Percentiles rank a stretch among this genome's conserved stretches.
These are phyloP conservation scores for Octonoba sinensis DNA, from an alignment of 2,888 invertebrate species.

Conservation along the genomic window DNA sequence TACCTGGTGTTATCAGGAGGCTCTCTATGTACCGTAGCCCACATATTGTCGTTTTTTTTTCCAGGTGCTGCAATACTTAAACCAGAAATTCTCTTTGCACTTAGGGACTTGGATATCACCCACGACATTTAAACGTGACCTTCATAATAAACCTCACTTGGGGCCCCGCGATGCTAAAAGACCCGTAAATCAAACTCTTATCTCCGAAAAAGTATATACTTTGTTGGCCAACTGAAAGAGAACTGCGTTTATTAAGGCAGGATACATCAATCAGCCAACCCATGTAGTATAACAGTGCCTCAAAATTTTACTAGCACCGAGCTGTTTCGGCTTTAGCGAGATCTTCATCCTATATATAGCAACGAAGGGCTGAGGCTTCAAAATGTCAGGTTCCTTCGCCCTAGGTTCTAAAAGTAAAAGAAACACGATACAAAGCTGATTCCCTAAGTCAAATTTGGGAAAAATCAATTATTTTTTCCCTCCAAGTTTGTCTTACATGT, in stretches of 20 bases:
- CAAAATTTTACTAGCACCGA: conserved; percentile 46
- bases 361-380: conserved; percentile 15
- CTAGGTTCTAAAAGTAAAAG: conserved; percentile 41
- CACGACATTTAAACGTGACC: conserved; percentile 16
- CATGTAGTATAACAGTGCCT: conserved; percentile 33
- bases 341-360: conserved; percentile 46
- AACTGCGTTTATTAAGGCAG: conserved; percentile 12
- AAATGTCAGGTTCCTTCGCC: conserved; percentile 25
- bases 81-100: too few species aligned
- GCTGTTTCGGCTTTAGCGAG: background rate
- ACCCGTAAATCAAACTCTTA: conserved; percentile 55
- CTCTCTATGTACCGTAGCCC: too few species aligned
- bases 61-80: too few species aligned
- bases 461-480: conserved; percentile 56
- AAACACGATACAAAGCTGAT: conserved; percentile 51
- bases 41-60: too few species aligned
- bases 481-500: conserved; percentile 31
- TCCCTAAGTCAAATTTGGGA: conserved; percentile 48
- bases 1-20: too few species aligned
- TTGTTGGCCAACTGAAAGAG: conserved; percentile 25
- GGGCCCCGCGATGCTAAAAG: conserved; percentile 29
- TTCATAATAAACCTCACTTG: conserved; percentile 1
- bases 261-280: conserved; percentile 45
- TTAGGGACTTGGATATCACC: too few species aligned
- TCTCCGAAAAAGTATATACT: conserved; percentile 40